Evolutionary conservation across 92 coral and sea anemone species (phyloP).

Genomic region (Meandrina meandrites): DNA sequence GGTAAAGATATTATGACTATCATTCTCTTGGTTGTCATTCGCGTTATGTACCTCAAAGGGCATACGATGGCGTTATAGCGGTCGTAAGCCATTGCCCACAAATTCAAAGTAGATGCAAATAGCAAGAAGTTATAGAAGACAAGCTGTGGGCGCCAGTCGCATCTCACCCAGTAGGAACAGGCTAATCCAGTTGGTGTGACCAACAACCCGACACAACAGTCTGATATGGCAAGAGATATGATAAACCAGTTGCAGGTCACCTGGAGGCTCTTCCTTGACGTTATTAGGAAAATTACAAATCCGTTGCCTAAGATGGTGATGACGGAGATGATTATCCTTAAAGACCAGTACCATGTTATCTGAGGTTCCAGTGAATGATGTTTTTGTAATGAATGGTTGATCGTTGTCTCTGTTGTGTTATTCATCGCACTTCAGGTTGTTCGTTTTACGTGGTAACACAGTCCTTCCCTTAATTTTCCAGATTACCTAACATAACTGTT

Average conservation of each 20-base stretch:
- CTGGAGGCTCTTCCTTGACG: constrained; percentile 54
- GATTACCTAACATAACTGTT: neutral
- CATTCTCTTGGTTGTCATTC: constrained; percentile 56
- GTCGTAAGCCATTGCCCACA: constrained; percentile 75
- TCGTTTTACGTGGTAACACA: too few relatives aligned
- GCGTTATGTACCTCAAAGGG: constrained; percentile 62
- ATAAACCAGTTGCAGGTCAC: constrained; percentile 74
- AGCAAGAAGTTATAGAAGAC: constrained; percentile 75
- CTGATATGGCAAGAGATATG: constrained; percentile 79
- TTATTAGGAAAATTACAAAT: constrained; percentile 65
- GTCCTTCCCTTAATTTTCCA: neutral
- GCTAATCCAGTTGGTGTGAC: constrained; percentile 69
- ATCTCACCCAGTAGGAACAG: constrained; percentile 46
- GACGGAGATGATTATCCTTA: constrained; percentile 53
- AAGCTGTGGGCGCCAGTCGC: constrained; percentile 48
- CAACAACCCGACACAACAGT: constrained; percentile 68
- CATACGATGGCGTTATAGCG: constrained; percentile 69
- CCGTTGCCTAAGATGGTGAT: constrained; percentile 75
- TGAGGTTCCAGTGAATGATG: constrained; percentile 24
- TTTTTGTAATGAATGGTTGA: neutral
- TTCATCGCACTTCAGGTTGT: neutral
- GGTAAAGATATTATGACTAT: constrained; percentile 42
- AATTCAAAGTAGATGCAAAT: constrained; percentile 62
- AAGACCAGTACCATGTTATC: constrained; percentile 63
- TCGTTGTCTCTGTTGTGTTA: neutral